Conservation (phyloP, 1,140 invertebrate species). For the Micrasema longulum region DNA sequence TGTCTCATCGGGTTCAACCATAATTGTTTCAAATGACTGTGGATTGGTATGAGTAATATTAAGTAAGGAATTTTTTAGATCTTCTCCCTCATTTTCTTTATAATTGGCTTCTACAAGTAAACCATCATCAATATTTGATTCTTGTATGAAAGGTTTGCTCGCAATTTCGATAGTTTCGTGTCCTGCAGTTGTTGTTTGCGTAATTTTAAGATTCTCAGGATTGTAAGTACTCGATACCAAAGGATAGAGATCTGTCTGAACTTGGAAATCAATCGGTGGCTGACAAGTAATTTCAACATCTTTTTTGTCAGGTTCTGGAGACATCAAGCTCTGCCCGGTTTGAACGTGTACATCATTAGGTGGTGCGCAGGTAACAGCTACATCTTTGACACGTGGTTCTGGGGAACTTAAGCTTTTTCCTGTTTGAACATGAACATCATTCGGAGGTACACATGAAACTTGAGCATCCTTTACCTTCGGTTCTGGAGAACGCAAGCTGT, state of each 20-base stretch:
- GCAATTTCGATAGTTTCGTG: constrained; percentile 84
- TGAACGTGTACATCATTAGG: constrained; percentile 72
- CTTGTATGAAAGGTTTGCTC: constrained; percentile 70
- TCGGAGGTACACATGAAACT: constrained; percentile 66
- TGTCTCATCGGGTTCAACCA: constrained; percentile 81
- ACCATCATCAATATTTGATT: constrained; percentile 65
- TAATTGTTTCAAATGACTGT: constrained; percentile 82
- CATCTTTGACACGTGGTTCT: constrained; percentile 57
- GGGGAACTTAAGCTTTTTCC: constrained; percentile 65
- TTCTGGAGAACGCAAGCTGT: constrained; percentile 61
- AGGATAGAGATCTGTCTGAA: constrained; percentile 69
- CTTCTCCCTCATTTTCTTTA: constrained; percentile 65
- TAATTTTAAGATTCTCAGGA: constrained; percentile 78
- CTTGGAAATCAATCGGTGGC: constrained; percentile 69
- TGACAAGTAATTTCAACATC: constrained; percentile 67
- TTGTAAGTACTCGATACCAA: constrained; percentile 57
- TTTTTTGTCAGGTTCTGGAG: constrained; percentile 64
- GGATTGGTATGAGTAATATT: constrained; percentile 76
- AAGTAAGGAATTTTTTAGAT: constrained; percentile 69
- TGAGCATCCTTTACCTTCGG: constrained; percentile 60
- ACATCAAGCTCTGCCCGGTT: constrained; percentile 63
- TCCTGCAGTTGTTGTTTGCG: constrained; percentile 74
- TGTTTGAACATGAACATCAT: constrained; percentile 73
- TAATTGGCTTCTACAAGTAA: constrained; percentile 82
- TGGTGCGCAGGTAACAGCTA: constrained; percentile 65